Base-by-base conservation (phyloP, 2,888 invertebrate genomes). In the Amphipyra tragopoginis region DNA sequence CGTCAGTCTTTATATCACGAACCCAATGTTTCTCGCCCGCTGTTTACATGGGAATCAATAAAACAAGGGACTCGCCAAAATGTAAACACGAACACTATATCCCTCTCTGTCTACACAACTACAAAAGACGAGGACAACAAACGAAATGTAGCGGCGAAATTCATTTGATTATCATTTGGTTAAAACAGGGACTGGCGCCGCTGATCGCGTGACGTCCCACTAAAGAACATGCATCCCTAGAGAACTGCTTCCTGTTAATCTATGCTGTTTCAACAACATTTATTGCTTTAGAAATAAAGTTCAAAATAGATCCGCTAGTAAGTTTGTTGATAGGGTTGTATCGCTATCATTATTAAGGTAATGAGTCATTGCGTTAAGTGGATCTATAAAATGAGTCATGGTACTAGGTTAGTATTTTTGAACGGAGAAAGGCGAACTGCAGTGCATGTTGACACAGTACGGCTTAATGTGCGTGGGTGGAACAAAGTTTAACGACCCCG, bases 301-400 rank as follows among this genome's bases (percentile, higher is more conserved):
- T 72, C 34, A 80, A 68, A 76, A 69, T 83, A 7, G 26, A 26
- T 51, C 49, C 38, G 9, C 38, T 14, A 43, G 43, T 40, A 48
- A 33, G 21, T 13, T 49, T 48, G 52, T 38, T 34, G 40, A 56
- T 76, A 71, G 79, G 70, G 77, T 79, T 73, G 77, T 81, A 79
- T 83, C 78, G 79, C 83, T 85, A 86, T 87, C 85, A 88, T 90
- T 91, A 91, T 89, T 87, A 90, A 86, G 83, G 85, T 88, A 91
- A 91, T 93, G 92, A 92, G 87, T 93, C 93, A 93, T 86, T 86
- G 85, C 57, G 63, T 81, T 76, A 81, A 81, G 82, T 87, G 84
- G 85, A 79, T 86, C 87, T 89, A 90, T 89, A 87, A 85, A 86
- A 87, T 92, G 92, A 92, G 76, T 92, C 92, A 92, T 75, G 72